Evolutionary conservation across 2,888 invertebrate genomes (phyloP).

Genomic region (Sturmia bella): DNA sequence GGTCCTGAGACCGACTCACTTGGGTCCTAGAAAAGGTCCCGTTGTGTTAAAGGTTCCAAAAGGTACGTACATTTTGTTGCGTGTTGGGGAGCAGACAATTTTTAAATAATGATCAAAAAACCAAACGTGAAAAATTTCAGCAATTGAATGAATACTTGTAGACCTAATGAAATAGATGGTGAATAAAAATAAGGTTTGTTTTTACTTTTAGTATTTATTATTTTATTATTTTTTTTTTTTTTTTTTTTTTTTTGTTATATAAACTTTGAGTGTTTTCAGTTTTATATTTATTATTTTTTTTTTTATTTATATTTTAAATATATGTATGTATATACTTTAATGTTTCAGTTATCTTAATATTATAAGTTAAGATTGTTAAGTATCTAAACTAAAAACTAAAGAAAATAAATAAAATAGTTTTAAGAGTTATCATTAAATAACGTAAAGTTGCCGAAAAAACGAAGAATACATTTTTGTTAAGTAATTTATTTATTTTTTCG

Average conservation of each 20-base stretch:
- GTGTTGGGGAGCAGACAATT: no score
- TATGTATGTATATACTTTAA: constrained; percentile 4
- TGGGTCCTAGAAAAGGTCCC: no score
- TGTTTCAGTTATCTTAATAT: constrained; percentile 49
- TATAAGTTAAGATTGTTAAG: constrained; percentile 53
- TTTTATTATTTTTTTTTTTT: constrained; percentile 3
- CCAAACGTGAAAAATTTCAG: no score
- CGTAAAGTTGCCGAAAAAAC: constrained; percentile 18
- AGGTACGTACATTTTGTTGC: no score
- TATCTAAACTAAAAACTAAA: constrained; percentile 62
- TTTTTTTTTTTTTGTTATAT: constrained; percentile 18
- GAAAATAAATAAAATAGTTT: constrained; percentile 50
- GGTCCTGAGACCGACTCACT: no score
- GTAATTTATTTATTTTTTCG: background rate
- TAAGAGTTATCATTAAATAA: constrained; percentile 29
- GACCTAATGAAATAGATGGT: no score
- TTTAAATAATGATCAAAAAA: no score
- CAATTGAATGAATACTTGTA: no score
- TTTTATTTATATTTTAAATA: constrained; percentile 30
- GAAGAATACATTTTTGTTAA: constrained; percentile 25
- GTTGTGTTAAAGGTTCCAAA: no score
- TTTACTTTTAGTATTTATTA: constrained; percentile 9
- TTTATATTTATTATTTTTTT: constrained; percentile 29
- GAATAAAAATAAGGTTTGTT: no score
- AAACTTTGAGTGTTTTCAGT: constrained; percentile 2